Evolutionary conservation across 2,113 vertebrate species (phyloP).

Genomic region (Pipa parva): DNA sequence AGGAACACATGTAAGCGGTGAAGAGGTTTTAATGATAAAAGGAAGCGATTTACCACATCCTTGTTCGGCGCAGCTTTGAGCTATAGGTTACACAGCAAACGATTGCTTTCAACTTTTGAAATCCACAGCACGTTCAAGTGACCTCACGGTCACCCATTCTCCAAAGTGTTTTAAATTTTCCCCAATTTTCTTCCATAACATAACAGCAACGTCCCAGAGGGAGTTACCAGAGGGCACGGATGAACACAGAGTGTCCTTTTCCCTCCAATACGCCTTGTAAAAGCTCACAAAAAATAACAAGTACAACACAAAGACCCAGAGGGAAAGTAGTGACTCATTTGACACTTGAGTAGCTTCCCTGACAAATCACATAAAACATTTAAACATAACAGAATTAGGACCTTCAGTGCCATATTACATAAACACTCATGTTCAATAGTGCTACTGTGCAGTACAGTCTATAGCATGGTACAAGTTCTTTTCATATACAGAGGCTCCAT

Average conservation of each 20-base stretch:
- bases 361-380: constrained; percentile 57
- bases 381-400: constrained; percentile 50
- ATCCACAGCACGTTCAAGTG: constrained; percentile 37
- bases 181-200: constrained; percentile 32
- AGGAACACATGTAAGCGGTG: background rate
- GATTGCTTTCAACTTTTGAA: constrained; percentile 31
- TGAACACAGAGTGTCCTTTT: constrained; percentile 34
- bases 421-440: constrained; percentile 20
- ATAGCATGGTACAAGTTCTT: too few species aligned
- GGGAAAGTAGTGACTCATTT: constrained; percentile 36
- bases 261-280: constrained; percentile 41
- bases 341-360: constrained; percentile 39
- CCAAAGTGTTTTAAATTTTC: constrained; percentile 33
- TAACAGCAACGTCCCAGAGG: constrained; percentile 28
- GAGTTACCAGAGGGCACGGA: constrained; percentile 4
- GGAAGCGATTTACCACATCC: constrained; percentile 30
- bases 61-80: background rate
- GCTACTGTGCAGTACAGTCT: background rate
- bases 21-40: constrained; percentile 9
- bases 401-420: constrained; percentile 36
- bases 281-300: constrained; percentile 40
- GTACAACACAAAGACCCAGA: constrained; percentile 42
- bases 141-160: constrained; percentile 34
- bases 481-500: too few species aligned
- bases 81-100: constrained; percentile 19